Evolutionary conservation across 2,888 invertebrate species (phyloP).

Genomic region (Dicyrtoma fusca): DNA sequence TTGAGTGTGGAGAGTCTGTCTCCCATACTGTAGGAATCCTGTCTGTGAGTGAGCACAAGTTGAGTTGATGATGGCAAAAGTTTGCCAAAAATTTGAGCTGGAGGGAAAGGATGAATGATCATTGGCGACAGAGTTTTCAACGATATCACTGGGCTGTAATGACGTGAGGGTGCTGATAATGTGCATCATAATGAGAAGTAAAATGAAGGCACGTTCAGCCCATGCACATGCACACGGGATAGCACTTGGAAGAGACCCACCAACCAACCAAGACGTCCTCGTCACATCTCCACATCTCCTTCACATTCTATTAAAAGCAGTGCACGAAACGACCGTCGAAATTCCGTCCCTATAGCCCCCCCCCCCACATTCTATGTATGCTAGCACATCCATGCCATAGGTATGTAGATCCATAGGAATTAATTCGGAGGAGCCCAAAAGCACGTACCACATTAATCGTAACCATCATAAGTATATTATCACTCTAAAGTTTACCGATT

Average conservation of each 20-base stretch:
- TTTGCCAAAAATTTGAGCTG: slow-evolving; percentile 25
- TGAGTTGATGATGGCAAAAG: slow-evolving; percentile 31
- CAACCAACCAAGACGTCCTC: not conserved
- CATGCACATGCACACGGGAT: not conserved
- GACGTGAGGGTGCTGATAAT: slow-evolving; percentile 35
- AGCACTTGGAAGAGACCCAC: not conserved
- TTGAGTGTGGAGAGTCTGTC: too few relatives aligned
- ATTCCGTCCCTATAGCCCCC: not conserved
- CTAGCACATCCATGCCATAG: too few relatives aligned
- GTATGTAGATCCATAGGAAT: too few relatives aligned
- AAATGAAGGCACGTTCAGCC: slow-evolving; percentile 22
- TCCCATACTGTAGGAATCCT: too few relatives aligned
- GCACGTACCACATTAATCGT: slow-evolving; percentile 37
- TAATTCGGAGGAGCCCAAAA: not conserved
- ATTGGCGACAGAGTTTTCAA: slow-evolving; percentile 39
- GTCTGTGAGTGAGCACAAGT: not conserved
- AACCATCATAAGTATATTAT: slow-evolving; percentile 32
- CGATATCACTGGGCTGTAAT: slow-evolving; percentile 17
- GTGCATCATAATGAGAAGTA: slow-evolving; percentile 31
- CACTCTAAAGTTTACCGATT: slow-evolving; percentile 14
- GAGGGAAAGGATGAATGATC: slow-evolving; percentile 27
- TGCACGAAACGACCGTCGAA: not conserved
- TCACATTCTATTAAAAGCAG: not conserved
- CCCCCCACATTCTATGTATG: too few relatives aligned
- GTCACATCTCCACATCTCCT: not conserved